These are phyloP conservation scores for Gallinago stenura DNA, from an alignment of 2,797 vertebrate genomes.

Conservation along the genomic window DNA sequence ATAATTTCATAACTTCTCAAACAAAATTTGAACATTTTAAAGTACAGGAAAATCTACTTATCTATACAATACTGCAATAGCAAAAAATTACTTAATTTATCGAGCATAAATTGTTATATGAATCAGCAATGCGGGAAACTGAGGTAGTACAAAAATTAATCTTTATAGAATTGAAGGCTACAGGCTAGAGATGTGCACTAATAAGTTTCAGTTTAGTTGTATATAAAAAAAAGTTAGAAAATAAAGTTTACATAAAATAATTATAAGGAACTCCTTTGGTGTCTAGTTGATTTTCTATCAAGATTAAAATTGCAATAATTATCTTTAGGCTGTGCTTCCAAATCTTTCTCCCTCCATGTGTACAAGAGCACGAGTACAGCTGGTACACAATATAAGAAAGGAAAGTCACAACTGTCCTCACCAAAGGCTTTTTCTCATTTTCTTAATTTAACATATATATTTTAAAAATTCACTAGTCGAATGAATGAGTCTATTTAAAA, in stretches of 20 bases:
- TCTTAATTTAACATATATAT: background rate
- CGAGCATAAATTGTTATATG: background rate
- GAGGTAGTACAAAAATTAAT: background rate
- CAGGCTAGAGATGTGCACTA: background rate
- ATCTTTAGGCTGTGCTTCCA: background rate
- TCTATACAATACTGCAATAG: background rate
- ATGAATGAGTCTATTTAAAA: background rate
- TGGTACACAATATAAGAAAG: background rate
- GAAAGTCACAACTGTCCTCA: background rate
- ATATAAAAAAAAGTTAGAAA: background rate
- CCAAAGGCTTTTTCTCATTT: background rate
- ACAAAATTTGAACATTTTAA: background rate
- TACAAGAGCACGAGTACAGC: accelerated
- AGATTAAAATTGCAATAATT: background rate
- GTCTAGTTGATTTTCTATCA: background rate
- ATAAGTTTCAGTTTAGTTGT: background rate
- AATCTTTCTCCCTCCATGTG: background rate
- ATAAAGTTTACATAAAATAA: background rate
- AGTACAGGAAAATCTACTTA: background rate
- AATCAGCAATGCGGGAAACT: background rate
- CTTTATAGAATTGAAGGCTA: background rate
- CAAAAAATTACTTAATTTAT: background rate
- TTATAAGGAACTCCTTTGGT: background rate
- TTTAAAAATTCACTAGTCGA: background rate
- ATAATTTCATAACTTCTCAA: background rate